Evolutionary conservation across 53 echinoderm and acorn worm genomes (phyloP).

Genomic region (Henricia sp.): DNA sequence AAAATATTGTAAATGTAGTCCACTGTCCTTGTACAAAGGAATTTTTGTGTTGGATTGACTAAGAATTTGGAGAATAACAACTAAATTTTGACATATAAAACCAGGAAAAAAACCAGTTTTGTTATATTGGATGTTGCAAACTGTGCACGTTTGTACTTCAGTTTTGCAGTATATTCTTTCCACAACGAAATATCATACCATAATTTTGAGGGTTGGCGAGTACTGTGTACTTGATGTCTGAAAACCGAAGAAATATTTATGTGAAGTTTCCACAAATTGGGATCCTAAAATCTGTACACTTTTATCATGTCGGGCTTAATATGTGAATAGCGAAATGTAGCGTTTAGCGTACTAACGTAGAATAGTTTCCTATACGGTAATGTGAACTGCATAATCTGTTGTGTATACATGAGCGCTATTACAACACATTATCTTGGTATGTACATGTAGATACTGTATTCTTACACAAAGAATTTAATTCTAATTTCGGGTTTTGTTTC

Average conservation of each 20-base stretch:
- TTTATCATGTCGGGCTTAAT: conserved; percentile 17
- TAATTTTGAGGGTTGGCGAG: not conserved
- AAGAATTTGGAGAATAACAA: too few relatives aligned
- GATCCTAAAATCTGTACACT: conserved; percentile 1
- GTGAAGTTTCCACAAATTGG: not conserved
- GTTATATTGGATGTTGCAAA: not conserved
- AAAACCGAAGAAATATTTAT: not conserved
- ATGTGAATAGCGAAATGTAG: conserved; percentile 45
- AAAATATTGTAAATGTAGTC: too few relatives aligned
- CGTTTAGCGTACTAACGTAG: conserved; percentile 48
- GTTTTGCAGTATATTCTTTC: not conserved
- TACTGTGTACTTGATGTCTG: not conserved
- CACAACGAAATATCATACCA: not conserved
- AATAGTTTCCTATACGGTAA: conserved; percentile 17
- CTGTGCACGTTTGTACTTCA: not conserved
- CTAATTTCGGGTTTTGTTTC: too few relatives aligned
- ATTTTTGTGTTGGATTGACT: too few relatives aligned
- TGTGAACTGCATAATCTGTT: not conserved
- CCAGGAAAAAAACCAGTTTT: not conserved
- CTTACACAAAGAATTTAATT: too few relatives aligned
- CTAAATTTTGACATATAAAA: not conserved
- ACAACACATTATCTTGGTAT: too few relatives aligned
- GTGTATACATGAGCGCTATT: not conserved
- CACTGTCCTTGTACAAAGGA: too few relatives aligned
- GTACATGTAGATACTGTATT: too few relatives aligned